Percentiles rank a stretch among this genome's conserved stretches.
phyloP scores from a whole-genome alignment of 2,113 vertebrate species.

The Scomber japonicus region DNA sequence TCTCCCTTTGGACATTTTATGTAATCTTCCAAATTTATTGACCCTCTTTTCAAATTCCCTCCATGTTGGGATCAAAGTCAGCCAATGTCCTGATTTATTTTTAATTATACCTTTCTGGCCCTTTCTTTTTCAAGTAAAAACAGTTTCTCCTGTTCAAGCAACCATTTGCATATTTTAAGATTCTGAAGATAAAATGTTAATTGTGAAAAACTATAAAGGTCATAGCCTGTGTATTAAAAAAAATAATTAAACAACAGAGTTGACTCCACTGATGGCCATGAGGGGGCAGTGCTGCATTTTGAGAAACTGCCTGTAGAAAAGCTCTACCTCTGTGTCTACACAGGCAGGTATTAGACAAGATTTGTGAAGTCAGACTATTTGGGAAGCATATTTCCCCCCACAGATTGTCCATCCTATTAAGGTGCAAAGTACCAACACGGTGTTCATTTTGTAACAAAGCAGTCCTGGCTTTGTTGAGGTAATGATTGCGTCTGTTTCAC shows the following conservation, averaged over 20 bases:
- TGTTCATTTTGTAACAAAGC: conserved; percentile 59
- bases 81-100: too few species aligned
- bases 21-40: too few species aligned
- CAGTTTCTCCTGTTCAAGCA: too few species aligned
- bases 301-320: neutral
- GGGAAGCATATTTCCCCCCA: conserved; percentile 37
- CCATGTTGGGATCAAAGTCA: too few species aligned
- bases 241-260: neutral
- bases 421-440: conserved; percentile 64
- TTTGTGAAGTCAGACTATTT: conserved; percentile 63
- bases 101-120: too few species aligned
- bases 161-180: neutral
- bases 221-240: too few species aligned
- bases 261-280: conserved; percentile 30
- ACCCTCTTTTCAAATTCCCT: too few species aligned
- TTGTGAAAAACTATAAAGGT: too few species aligned
- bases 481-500: conserved; percentile 65
- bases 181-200: neutral
- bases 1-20: neutral
- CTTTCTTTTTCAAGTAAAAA: too few species aligned
- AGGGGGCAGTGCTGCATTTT: conserved; percentile 74
- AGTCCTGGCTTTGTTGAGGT: conserved; percentile 51
- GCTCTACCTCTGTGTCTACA: conserved; percentile 4
- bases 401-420: conserved; percentile 67
- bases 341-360: conserved; percentile 23